Evolutionary conservation across 2,888 invertebrate species (phyloP).

Genomic region (Limnephilus rhombicus): DNA sequence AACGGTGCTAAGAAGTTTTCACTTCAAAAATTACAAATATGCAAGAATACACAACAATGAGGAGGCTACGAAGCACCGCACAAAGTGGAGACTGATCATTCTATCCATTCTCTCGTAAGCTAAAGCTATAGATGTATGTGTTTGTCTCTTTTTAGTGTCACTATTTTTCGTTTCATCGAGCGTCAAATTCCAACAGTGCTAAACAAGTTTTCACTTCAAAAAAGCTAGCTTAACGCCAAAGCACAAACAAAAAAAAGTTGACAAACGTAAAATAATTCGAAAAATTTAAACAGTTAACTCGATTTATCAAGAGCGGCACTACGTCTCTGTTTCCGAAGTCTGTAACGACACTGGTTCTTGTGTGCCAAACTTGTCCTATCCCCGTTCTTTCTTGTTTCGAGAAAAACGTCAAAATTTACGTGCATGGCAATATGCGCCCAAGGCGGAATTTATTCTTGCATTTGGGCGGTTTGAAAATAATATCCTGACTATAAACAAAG

Average conservation of each 20-base stretch:
- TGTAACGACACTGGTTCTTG: neutral
- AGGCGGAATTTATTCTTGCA: neutral
- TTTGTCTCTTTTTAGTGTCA: no score
- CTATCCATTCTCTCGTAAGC: no score
- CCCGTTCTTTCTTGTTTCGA: neutral
- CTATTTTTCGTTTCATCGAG: no score
- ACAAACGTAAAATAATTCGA: neutral
- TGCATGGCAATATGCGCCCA: neutral
- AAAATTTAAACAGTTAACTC: neutral
- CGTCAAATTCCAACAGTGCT: no score
- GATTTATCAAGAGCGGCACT: neutral
- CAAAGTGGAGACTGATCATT: no score
- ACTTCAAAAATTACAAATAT: no score
- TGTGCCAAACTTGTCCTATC: neutral
- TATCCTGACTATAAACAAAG: neutral
- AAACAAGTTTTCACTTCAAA: no score
- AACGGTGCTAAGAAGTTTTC: no score
- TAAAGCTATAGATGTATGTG: no score
- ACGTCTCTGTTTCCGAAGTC: neutral
- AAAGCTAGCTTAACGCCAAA: no score
- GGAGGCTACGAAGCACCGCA: no score
- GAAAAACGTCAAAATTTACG: conserved; percentile 1
- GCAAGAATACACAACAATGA: no score
- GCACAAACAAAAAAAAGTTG: neutral
- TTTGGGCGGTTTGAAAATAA: neutral